Conservation (phyloP, 2,113 vertebrate genomes). For the Brachypodius melanocephalos region DNA sequence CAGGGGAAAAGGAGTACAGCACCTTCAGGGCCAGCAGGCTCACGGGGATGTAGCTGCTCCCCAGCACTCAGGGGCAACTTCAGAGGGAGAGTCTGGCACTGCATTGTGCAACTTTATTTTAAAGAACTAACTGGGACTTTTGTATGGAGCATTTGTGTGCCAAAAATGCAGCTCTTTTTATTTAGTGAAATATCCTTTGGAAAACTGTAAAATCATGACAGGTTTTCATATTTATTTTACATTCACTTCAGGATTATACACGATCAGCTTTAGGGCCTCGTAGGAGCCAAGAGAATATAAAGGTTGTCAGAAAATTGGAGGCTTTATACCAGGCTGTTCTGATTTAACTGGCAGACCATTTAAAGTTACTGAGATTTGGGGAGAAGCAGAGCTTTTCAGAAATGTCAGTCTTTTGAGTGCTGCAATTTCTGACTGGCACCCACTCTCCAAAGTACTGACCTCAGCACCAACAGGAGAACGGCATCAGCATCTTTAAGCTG, state of each 20-base stretch:
- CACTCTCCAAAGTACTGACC: constrained; percentile 43
- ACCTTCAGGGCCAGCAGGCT: neutral
- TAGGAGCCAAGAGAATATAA: constrained; percentile 65
- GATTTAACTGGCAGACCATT: constrained; percentile 40
- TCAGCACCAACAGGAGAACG: neutral
- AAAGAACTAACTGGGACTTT: constrained; percentile 42
- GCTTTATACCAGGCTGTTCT: constrained; percentile 13
- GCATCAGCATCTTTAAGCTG: constrained; percentile 35
- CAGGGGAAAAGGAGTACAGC: fast-evolving
- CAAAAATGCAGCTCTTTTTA: constrained; percentile 43
- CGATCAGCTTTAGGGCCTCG: constrained; percentile 60
- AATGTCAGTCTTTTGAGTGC: constrained; percentile 15
- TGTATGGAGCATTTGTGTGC: neutral
- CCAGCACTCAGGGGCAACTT: neutral
- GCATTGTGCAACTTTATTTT: neutral
- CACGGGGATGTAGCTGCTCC: neutral
- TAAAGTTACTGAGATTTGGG: constrained; percentile 8
- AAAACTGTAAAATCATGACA: constrained; percentile 58
- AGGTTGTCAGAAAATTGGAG: constrained; percentile 67
- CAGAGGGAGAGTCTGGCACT: neutral
- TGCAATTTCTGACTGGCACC: constrained; percentile 44
- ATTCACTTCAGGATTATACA: constrained; percentile 60
- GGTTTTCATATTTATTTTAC: constrained; percentile 65
- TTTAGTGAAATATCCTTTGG: constrained; percentile 62
- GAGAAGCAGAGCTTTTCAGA: constrained; percentile 54